Evolutionary conservation across 37 sponge, comb jelly and placozoan genomes (phyloP).

Genomic region (Theonella swinhoei): DNA sequence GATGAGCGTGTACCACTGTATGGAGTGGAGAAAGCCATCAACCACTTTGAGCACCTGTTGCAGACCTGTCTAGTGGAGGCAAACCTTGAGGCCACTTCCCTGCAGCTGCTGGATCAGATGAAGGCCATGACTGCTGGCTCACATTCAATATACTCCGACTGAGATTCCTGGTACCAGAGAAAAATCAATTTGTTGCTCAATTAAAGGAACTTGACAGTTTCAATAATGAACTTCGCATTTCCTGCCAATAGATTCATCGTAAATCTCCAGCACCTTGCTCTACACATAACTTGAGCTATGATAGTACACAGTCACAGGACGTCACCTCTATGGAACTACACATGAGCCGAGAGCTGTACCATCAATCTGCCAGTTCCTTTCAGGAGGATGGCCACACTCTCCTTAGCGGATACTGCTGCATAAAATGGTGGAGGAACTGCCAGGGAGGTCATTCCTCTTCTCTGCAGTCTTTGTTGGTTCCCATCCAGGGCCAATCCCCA

Average conservation of each 20-base stretch:
- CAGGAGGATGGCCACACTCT: no score
- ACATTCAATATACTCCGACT: conserved; percentile 58
- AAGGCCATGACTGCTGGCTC: conserved; percentile 36
- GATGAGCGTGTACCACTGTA: conserved; percentile 76
- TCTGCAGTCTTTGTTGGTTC: no score
- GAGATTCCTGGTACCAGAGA: conserved; percentile 46
- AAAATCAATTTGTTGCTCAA: conserved; percentile 37
- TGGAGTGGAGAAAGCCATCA: conserved; percentile 79
- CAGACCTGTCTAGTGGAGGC: conserved; percentile 13
- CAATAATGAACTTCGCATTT: conserved; percentile 57
- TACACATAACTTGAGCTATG: no score
- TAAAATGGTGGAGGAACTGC: no score
- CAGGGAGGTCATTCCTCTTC: no score
- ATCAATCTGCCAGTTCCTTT: no score
- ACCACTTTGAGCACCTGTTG: conserved; percentile 68
- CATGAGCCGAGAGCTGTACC: no score
- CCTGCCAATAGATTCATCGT: conserved; percentile 67
- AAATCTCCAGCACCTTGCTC: no score
- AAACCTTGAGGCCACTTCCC: neutral
- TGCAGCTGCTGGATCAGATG: conserved; percentile 42
- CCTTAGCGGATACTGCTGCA: no score
- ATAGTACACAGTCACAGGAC: no score
- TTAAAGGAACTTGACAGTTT: conserved; percentile 75
- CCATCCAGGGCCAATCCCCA: no score
- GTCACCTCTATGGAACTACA: no score